Evolutionary conservation across 1,140 invertebrate species (phyloP).

Genomic region (Phocides pigmalion): DNA sequence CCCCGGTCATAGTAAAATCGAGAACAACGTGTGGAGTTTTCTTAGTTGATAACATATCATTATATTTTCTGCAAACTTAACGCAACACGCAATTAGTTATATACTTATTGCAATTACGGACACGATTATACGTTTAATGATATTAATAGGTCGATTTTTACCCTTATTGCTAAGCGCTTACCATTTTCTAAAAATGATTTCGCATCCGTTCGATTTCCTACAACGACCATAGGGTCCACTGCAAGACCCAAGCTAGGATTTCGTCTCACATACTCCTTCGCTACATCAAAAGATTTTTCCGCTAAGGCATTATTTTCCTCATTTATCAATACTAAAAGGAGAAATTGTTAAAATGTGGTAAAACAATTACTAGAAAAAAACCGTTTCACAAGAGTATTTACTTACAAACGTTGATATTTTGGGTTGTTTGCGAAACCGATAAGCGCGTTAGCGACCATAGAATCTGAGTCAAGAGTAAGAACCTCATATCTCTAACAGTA

Average conservation of each 20-base stretch:
- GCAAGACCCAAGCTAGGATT: slow-evolving; percentile 87
- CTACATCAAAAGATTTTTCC: slow-evolving; percentile 87
- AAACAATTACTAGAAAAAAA: neutral
- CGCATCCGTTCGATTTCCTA: slow-evolving; percentile 88
- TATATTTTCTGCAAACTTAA: slow-evolving; percentile 88
- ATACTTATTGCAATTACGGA: slow-evolving; percentile 1
- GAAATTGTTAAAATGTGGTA: neutral
- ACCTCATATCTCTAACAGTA: slow-evolving; percentile 34
- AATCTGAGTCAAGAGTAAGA: slow-evolving; percentile 37
- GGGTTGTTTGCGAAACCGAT: slow-evolving; percentile 79
- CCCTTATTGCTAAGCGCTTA: slow-evolving; percentile 58
- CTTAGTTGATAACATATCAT: slow-evolving; percentile 85
- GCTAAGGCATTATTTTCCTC: slow-evolving; percentile 89
- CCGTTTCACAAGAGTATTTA: neutral
- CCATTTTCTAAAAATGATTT: slow-evolving; percentile 87
- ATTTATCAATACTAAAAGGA: slow-evolving; percentile 87
- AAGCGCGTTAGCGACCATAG: slow-evolving; percentile 45
- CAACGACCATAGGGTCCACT: slow-evolving; percentile 85
- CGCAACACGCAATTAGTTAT: neutral
- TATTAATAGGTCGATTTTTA: slow-evolving; percentile 2
- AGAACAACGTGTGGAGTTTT: slow-evolving; percentile 90
- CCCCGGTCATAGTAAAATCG: slow-evolving; percentile 90
- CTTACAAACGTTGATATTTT: slow-evolving; percentile 86
- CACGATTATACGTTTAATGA: too few species aligned
- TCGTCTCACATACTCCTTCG: slow-evolving; percentile 87